phyloP scores from a whole-genome alignment of 2,888 invertebrate genomes.

The Xestobium rufovillosum region DNA sequence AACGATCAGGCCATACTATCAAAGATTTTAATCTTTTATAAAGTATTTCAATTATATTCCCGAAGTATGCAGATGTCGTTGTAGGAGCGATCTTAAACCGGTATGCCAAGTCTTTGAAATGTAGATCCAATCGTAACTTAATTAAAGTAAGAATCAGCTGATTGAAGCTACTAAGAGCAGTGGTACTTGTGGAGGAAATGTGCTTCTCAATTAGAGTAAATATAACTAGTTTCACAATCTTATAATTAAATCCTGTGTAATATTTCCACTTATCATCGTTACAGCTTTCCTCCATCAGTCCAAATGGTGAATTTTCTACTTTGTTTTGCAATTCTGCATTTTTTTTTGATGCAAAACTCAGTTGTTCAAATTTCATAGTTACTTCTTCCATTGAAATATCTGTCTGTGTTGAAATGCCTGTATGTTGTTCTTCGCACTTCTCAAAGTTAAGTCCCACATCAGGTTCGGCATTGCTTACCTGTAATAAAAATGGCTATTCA shows the following conservation, averaged over 20 bases:
- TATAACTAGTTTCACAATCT: background rate
- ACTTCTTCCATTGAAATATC: no score
- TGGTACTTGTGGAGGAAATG: background rate
- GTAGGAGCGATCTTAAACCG: slow-evolving; percentile 4
- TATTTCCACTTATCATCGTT: slow-evolving; percentile 9
- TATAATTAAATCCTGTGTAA: background rate
- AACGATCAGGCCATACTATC: slow-evolving; percentile 2
- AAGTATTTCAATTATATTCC: slow-evolving; percentile 3
- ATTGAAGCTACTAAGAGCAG: slow-evolving; percentile 6
- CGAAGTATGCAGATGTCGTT: slow-evolving; percentile 9
- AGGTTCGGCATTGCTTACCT: no score
- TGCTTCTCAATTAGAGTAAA: background rate
- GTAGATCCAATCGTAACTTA: slow-evolving; percentile 5
- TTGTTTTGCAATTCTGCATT: no score
- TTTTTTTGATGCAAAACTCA: no score
- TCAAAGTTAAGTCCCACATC: no score
- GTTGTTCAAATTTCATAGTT: no score
- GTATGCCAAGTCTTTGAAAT: slow-evolving; percentile 9
- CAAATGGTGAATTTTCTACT: slow-evolving; percentile 85
- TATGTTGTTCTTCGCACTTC: no score
- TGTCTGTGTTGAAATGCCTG: no score
- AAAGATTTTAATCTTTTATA: background rate
- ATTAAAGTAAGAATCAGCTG: slow-evolving; percentile 6
- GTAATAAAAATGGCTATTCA: no score
- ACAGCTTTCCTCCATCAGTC: slow-evolving; percentile 53